Percentiles rank a stretch among this genome's conserved stretches.
Evolutionary conservation across 2,797 vertebrate species (phyloP).

Genomic region (Labroides dimidiatus): DNA sequence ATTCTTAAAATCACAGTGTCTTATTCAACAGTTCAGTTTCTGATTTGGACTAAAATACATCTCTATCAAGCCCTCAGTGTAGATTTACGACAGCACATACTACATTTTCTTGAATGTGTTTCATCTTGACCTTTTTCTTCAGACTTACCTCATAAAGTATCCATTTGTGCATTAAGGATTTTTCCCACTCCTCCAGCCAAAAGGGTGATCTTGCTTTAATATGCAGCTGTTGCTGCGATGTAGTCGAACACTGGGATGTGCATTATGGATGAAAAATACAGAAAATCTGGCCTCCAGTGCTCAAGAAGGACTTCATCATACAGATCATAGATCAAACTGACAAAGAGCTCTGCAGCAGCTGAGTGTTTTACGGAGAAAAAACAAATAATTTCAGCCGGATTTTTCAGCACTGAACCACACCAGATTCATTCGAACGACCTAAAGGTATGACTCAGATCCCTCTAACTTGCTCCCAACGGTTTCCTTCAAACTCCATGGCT

Average conservation of each 20-base stretch:
- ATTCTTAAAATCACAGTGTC: slow-evolving; percentile 45
- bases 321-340: slow-evolving; percentile 64
- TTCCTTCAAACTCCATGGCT: slow-evolving; percentile 36
- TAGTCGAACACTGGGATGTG: slow-evolving; percentile 39
- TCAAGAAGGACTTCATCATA: slow-evolving; percentile 40
- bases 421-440: slow-evolving; percentile 55
- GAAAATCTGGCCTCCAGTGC: slow-evolving; percentile 31
- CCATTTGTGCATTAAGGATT: slow-evolving; percentile 26
- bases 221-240: slow-evolving; percentile 34
- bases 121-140: slow-evolving; percentile 43
- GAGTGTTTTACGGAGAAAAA: slow-evolving; percentile 54
- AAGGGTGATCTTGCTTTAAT: slow-evolving; percentile 34
- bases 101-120: slow-evolving; percentile 19
- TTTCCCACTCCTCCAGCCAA: slow-evolving; percentile 38
- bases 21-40: slow-evolving; percentile 35
- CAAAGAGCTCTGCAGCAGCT: slow-evolving; percentile 47
- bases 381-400: slow-evolving; percentile 50
- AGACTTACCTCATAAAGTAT: slow-evolving; percentile 53
- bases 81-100: slow-evolving; percentile 19
- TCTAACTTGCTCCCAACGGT: slow-evolving; percentile 34
- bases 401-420: slow-evolving; percentile 41
- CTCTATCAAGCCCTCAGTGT: slow-evolving; percentile 20
- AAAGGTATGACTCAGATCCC: slow-evolving; percentile 54
- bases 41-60: slow-evolving; percentile 21
- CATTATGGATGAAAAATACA: slow-evolving; percentile 41